Evolutionary conservation across 2,113 vertebrate species (phyloP).

Genomic region (Centropus bengalensis): DNA sequence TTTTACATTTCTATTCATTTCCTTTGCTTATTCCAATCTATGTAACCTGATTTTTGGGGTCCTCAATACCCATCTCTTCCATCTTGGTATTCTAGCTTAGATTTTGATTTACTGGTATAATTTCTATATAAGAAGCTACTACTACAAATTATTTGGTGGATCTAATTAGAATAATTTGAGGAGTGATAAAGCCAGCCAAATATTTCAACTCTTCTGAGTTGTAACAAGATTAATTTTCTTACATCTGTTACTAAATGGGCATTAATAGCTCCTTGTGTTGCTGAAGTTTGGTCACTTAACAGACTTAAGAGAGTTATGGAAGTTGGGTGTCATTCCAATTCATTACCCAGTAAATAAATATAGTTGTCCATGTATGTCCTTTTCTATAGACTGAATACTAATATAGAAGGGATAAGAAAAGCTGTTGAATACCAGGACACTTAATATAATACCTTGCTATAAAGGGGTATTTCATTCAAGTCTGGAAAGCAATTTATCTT

Average conservation of each 20-base stretch:
- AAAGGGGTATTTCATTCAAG: background rate
- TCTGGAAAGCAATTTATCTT: background rate
- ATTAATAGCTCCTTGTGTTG: background rate
- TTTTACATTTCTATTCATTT: background rate
- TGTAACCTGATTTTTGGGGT: background rate
- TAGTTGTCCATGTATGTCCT: background rate
- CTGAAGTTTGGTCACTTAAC: background rate
- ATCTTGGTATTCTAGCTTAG: background rate
- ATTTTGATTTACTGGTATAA: background rate
- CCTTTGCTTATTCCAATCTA: background rate
- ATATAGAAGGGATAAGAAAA: background rate
- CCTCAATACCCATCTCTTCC: background rate
- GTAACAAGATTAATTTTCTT: background rate
- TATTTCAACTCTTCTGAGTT: background rate
- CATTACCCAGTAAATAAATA: background rate
- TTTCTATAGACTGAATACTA: conserved; percentile 2
- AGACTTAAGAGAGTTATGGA: background rate
- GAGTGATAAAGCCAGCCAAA: background rate
- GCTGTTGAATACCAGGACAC: background rate
- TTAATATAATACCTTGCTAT: background rate
- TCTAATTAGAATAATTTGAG: background rate
- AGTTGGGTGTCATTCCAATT: background rate
- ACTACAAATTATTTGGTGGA: background rate
- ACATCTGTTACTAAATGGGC: background rate
- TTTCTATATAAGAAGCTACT: background rate